phyloP scores from a whole-genome alignment of 2,888 invertebrate genomes.

The Amblyjoppa proteus region DNA sequence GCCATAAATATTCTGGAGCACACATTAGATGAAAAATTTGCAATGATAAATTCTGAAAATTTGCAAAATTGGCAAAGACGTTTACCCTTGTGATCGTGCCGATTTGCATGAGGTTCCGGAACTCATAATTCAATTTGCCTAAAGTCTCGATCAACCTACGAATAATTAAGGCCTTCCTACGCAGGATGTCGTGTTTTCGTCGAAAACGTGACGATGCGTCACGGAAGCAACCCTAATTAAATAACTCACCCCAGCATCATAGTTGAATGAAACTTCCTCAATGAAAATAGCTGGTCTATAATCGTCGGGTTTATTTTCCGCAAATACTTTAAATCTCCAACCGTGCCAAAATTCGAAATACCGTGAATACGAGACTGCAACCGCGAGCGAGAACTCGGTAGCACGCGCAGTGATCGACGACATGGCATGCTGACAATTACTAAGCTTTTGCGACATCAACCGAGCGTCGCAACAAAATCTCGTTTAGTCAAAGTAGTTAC shows the following conservation, averaged over 20 bases:
- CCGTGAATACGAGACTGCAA: slow-evolving; percentile 17
- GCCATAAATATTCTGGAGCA: too few relatives aligned
- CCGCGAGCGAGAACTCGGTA: slow-evolving; percentile 19
- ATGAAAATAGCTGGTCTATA: slow-evolving; percentile 55
- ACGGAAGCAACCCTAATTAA: slow-evolving; percentile 16
- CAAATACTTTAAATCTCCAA: slow-evolving; percentile 35
- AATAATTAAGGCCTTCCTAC: background rate
- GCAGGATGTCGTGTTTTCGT: background rate
- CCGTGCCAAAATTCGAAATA: slow-evolving; percentile 61
- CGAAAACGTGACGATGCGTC: slow-evolving; percentile 12
- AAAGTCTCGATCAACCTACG: background rate
- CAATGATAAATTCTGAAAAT: too few relatives aligned
- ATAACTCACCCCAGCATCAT: background rate
- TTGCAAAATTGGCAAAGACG: background rate
- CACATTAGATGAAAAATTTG: background rate
- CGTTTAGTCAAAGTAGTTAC: slow-evolving; percentile 18
- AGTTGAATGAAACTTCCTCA: slow-evolving; percentile 66
- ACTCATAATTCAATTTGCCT: background rate
- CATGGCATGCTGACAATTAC: slow-evolving; percentile 59
- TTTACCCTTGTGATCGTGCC: background rate
- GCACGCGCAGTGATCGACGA: slow-evolving; percentile 55
- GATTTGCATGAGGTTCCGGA: background rate
- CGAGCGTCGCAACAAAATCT: slow-evolving; percentile 9
- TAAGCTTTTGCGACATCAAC: slow-evolving; percentile 1
- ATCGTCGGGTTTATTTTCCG: slow-evolving; percentile 52